Evolutionary conservation across 2,888 invertebrate genomes (phyloP), one percentile per base, ranked within the genome.

Genomic region (Caenorhabditis sp.): DNA sequence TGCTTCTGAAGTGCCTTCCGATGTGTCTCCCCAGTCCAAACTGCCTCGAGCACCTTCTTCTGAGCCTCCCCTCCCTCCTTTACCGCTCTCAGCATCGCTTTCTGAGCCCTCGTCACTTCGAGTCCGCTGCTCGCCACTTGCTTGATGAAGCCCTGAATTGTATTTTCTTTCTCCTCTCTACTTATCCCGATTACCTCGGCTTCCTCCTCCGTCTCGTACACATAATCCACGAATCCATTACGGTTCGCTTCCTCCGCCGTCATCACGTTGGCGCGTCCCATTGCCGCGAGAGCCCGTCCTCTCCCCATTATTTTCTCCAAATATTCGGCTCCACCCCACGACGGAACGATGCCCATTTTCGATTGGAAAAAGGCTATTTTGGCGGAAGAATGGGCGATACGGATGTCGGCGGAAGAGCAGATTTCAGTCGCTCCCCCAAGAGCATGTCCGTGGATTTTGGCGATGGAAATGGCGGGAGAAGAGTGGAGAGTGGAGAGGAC

Each of bases 401-500:
- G 73, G 58, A 82, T 77, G 39, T 82, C 80, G 37, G 78, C 55
- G 1, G 80, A 45, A 8, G 77, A 74, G 52, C 76, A 78, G 9
- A 82, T 79, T 58, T 82, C 82, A 0, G 80, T 82, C 53, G 77
- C 80, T 63, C 82, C 82, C 4, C 82, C 82, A 4, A 82, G 71
- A n/a, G 74, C 66, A 26, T 80, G 74, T 0, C 82, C 82, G 41
- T 77, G 78, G 13, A 82, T 74, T 32, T 78, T 78, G 13, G 78
- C 78, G 20, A 82, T 73, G 17, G 78, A 61, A 22, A 81, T 53
- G 1, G 75, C 68, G 1, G 63, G 66, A 8, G 78, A 76, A 0
- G 39, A 22, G 20, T 73, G 63, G 20, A 81, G 41, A 13, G 48
- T 13, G 2, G 46, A 8, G 3, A 81, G 70, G 13, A 78, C 52